Evolutionary conservation across 1,140 invertebrate genomes (phyloP).

Genomic region (Armadillidium nasatum): DNA sequence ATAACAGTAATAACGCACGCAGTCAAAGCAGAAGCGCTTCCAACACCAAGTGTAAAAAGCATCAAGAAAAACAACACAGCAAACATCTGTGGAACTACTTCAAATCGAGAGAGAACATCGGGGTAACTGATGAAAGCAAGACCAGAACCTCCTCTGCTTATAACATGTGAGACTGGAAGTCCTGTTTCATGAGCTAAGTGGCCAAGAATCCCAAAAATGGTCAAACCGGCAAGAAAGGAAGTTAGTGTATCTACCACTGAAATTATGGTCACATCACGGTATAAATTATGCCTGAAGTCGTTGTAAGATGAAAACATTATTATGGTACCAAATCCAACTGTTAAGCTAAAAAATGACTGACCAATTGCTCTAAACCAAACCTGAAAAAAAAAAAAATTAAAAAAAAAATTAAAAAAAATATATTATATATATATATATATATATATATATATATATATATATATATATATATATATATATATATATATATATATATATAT

Average conservation of each 20-base stretch:
- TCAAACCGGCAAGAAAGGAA: slow-evolving; percentile 77
- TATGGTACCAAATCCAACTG: slow-evolving; percentile 70
- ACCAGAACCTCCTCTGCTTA: slow-evolving; percentile 62
- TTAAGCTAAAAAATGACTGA: slow-evolving; percentile 78
- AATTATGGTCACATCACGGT: slow-evolving; percentile 53
- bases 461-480: too few species aligned
- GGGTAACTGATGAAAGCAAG: slow-evolving; percentile 79
- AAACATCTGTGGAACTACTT: slow-evolving; percentile 66
- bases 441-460: too few species aligned
- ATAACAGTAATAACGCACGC: slow-evolving; percentile 65
- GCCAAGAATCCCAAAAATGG: slow-evolving; percentile 79
- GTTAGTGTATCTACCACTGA: slow-evolving; percentile 59
- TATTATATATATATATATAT: too few species aligned
- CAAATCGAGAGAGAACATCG: slow-evolving; percentile 78
- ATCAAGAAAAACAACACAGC: slow-evolving; percentile 83
- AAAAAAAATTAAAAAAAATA: too few species aligned
- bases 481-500: too few species aligned
- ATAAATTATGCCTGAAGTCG: slow-evolving; percentile 61
- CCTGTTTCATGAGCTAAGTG: slow-evolving; percentile 49
- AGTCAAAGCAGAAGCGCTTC: slow-evolving; percentile 52
- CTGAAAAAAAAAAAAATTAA: too few species aligned
- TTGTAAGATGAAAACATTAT: slow-evolving; percentile 81
- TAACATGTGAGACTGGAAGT: slow-evolving; percentile 60
- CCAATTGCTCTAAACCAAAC: slow-evolving; percentile 81
- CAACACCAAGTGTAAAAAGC: slow-evolving; percentile 68